These are phyloP conservation scores for Dolomedes plantarius DNA, from an alignment of 2,888 invertebrate genomes.

Conservation along the genomic window DNA sequence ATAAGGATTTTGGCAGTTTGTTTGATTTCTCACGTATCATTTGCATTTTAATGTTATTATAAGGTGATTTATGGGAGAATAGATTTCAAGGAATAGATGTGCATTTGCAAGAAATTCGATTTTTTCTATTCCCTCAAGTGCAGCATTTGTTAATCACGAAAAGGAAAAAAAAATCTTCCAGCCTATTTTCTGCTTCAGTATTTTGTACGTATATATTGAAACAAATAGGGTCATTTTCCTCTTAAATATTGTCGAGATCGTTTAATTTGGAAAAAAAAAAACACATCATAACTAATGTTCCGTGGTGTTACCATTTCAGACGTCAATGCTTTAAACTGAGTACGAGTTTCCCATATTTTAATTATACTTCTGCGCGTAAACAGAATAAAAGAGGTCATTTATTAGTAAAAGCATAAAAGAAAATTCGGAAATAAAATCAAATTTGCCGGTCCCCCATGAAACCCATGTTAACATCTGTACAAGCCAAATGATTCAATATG, in stretches of 20 bases:
- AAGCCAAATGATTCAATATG: conserved; percentile 55
- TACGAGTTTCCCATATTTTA: conserved; percentile 44
- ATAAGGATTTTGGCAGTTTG: background rate
- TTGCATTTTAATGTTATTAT: conserved; percentile 10
- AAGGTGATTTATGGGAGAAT: background rate
- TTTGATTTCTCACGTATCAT: conserved; percentile 1
- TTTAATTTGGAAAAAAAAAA: conserved; percentile 20
- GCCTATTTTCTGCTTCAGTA: conserved; percentile 3
- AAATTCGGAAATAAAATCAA: conserved; percentile 38
- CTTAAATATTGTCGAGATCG: background rate
- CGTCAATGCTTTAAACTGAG: conserved; percentile 43
- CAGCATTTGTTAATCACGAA: too few species aligned
- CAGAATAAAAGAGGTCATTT: conserved; percentile 36
- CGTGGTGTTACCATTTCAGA: conserved; percentile 17
- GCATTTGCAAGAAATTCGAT: background rate
- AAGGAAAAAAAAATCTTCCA: conserved; percentile 1
- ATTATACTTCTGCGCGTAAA: conserved; percentile 59
- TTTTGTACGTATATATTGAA: conserved; percentile 27
- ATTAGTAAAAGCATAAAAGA: conserved; percentile 40
- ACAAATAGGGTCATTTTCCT: conserved; percentile 29
- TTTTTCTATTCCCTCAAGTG: background rate
- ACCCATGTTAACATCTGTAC: conserved; percentile 61
- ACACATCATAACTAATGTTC: conserved; percentile 33
- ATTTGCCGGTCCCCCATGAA: conserved; percentile 45
- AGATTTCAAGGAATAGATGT: background rate